Percentiles rank a stretch among this genome's conserved stretches.
These are phyloP conservation scores for Trichomalopsis sarcophagae DNA, from an alignment of 1,140 invertebrate genomes.

Conservation along the genomic window DNA sequence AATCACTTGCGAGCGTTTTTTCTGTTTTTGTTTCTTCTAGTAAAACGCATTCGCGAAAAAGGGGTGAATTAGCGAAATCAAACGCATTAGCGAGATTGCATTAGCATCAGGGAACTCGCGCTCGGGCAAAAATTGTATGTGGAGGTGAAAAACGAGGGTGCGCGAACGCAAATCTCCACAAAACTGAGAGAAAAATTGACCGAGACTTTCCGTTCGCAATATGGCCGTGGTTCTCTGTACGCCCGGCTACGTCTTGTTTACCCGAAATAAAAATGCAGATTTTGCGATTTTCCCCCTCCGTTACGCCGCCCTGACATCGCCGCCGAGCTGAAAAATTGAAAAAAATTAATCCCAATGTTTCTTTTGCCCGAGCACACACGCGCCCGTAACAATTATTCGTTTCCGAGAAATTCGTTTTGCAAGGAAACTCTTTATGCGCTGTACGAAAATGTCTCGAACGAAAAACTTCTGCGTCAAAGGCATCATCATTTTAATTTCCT, in stretches of 20 bases:
- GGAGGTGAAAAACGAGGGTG: neutral
- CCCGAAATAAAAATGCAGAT: conserved; percentile 67
- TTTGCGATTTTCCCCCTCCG: conserved; percentile 59
- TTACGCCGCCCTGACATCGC: neutral
- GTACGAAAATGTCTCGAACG: neutral
- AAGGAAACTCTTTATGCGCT: neutral
- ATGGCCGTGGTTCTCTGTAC: conserved; percentile 51
- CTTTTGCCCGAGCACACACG: neutral
- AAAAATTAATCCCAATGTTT: neutral
- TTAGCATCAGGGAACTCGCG: neutral
- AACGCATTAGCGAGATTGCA: conserved; percentile 9
- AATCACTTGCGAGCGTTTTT: neutral
- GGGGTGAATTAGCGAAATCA: neutral
- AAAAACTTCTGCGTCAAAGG: neutral
- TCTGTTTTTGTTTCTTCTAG: neutral
- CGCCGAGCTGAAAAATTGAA: conserved; percentile 15
- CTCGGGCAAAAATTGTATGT: neutral
- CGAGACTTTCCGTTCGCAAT: conserved; percentile 57
- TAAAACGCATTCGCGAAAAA: neutral
- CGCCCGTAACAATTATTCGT: neutral
- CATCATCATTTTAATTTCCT: no score
- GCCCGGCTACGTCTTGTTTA: conserved; percentile 60
- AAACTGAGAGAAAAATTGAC: conserved; percentile 33
- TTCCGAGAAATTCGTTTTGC: neutral
- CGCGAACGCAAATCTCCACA: conserved; percentile 12